Percentiles rank a stretch among this genome's conserved stretches.
Conservation (phyloP, 2,888 invertebrate species). For the Epinotia nisella region DNA sequence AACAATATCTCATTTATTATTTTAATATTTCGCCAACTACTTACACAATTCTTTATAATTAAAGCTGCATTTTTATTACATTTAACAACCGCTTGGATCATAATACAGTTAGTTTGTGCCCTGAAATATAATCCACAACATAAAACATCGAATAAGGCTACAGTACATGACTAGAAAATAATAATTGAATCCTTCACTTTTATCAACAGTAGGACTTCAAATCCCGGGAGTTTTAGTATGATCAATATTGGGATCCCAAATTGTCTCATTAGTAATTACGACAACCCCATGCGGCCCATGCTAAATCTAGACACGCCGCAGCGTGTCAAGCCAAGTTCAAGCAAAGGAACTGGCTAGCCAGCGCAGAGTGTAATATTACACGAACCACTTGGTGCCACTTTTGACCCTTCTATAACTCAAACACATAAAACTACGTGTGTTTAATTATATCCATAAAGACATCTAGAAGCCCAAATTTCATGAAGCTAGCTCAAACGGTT, state of each 20-base stretch:
- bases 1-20: neutral
- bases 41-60: neutral
- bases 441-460: no score
- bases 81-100: conserved; percentile 1
- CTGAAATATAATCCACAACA: conserved; percentile 1
- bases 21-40: neutral
- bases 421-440: no score
- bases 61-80: conserved; percentile 13
- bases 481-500: no score
- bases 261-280: neutral
- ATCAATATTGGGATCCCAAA: neutral
- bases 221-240: no score
- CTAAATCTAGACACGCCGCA: no score
- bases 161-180: conserved; percentile 37
- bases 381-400: no score
- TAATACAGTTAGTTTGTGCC: conserved; percentile 14
- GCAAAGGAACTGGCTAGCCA: no score
- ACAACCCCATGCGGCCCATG: neutral
- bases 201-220: neutral
- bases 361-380: no score
- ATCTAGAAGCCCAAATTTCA: no score
- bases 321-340: no score
- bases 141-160: neutral
- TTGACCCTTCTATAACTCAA: no score
- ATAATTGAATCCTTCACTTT: conserved; percentile 11